A percentile compares a stretch with the other conserved stretches of the same genome.
Conservation (phyloP, 1,140 invertebrate genomes). For the Latrodectus geometricus region DNA sequence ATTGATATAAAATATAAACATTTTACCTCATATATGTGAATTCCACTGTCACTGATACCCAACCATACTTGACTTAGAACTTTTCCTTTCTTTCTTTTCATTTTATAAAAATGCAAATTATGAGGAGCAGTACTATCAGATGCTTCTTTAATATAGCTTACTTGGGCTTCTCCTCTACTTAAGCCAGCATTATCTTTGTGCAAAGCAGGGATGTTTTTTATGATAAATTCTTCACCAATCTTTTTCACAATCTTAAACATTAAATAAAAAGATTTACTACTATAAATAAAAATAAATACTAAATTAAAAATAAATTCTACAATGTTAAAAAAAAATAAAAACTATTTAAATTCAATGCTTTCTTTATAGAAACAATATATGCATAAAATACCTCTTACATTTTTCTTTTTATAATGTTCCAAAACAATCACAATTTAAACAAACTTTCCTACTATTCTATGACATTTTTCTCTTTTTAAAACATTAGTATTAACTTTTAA, state of each 20-base stretch:
- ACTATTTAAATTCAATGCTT: no score
- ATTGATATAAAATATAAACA: not conserved
- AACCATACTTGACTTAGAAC: conserved; percentile 79
- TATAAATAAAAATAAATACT: no score
- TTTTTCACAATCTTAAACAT: conserved; percentile 71
- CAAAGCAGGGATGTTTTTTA: conserved; percentile 74
- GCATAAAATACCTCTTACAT: no score
- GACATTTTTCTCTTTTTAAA: no score
- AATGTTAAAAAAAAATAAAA: no score
- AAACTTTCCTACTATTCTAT: no score
- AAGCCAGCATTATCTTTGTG: conserved; percentile 83
- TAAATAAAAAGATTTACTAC: conserved; percentile 15
- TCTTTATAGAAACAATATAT: no score
- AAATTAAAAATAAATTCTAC: no score
- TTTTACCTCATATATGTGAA: conserved; percentile 58
- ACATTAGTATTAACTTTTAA: no score
- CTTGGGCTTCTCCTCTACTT: conserved; percentile 81
- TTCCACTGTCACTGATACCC: conserved; percentile 80
- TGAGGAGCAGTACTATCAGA: conserved; percentile 86
- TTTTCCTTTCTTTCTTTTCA: conserved; percentile 81
- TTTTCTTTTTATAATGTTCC: no score
- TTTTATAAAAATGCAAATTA: conserved; percentile 90
- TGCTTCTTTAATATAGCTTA: conserved; percentile 89
- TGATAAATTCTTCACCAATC: conserved; percentile 75
- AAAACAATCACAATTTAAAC: no score